These are phyloP conservation scores for Carlito syrichta DNA, from an alignment of 2,113 vertebrate species.

Conservation along the genomic window DNA sequence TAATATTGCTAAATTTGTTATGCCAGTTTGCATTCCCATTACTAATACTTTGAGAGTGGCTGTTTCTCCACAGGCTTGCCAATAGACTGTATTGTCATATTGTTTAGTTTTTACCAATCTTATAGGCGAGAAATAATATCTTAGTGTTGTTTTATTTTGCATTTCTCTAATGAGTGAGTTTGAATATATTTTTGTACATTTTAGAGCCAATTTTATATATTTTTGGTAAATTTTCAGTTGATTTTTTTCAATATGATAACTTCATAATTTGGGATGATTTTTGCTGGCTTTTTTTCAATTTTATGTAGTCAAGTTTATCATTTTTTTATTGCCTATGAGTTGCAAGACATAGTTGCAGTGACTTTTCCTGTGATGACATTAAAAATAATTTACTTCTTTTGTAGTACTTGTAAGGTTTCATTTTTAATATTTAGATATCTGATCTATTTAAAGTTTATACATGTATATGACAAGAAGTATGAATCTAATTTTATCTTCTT, in stretches of 20 bases:
- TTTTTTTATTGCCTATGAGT: neutral
- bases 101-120: neutral
- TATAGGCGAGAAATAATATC: neutral
- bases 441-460: neutral
- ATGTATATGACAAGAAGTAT: neutral
- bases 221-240: neutral
- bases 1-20: neutral
- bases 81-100: neutral
- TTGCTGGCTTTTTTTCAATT: neutral
- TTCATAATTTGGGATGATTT: neutral
- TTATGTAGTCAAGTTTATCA: neutral
- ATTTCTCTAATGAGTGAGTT: neutral
- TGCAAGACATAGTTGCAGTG: neutral
- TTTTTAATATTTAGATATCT: neutral
- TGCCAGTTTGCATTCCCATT: neutral
- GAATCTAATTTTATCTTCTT: neutral
- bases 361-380: neutral
- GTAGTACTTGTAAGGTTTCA: neutral
- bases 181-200: neutral
- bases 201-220: neutral
- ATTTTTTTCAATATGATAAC: neutral
- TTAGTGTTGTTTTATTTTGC: neutral
- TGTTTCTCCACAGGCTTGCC: neutral
- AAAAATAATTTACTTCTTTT: neutral
- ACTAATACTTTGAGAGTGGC: neutral